Evolutionary conservation across 2,113 vertebrate species (phyloP), one percentile per base, ranked within the genome.

Genomic region (Apeltes quadracus): DNA sequence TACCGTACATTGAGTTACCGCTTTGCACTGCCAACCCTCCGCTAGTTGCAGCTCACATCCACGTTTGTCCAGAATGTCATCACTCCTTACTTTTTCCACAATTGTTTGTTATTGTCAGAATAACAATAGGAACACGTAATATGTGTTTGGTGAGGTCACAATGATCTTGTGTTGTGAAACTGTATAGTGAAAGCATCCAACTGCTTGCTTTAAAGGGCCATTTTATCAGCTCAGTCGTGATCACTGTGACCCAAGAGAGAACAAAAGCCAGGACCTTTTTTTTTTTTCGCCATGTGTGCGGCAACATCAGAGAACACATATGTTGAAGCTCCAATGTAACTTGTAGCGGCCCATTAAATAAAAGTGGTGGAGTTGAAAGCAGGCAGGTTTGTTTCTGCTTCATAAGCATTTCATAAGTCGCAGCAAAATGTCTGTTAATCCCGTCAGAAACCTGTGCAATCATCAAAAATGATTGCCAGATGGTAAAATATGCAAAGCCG

Each of bases 321-420:
- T 73, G 51, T 29, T 50, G 39, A 53, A 38, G 63, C n/a, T 61
- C 68, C 29, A 18, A 48, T 38, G 39, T 11, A 27, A 38, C 48
- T 57, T 70, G 72, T 63, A 69, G n/a, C 48, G 46, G 61, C 61
- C 43, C 27, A 54, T 78, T 82, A 65, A 59, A 78, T 51, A 84
- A 25, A 80, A 55, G 0, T 3, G 18, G 13, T 58, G 62, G 25
- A 69, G 13, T 39, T 43, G 15, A 79, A 77, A 76, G 56, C 48
- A 23, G 12, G 29, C 38, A 36, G 11, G 41, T 74, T 48, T 39
- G n/a, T 68, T 69, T 74, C 71, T 71, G 73, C 61, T 73, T 74
- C 50, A 32, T 64, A 18, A 54, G 56, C 43, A 39, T 5, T 53
- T 71, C 59, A 36, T 58, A 32, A 0, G 22, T 46, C 34, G 69